Evolutionary conservation across 2,113 vertebrate genomes (phyloP).

Genomic region (Gila orcuttii): DNA sequence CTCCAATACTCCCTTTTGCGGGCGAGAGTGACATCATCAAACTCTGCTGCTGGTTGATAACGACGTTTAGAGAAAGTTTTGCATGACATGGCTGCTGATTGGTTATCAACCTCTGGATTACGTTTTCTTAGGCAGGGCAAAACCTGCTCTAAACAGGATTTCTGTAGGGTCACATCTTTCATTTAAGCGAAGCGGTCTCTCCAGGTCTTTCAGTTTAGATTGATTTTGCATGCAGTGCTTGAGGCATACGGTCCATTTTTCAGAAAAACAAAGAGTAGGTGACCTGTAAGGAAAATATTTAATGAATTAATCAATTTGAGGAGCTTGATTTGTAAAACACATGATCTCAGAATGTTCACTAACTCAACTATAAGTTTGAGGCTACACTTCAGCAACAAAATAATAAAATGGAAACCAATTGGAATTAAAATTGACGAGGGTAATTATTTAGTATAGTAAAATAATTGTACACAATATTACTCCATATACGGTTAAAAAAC

Average conservation of each 20-base stretch:
- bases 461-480: too few relatives aligned
- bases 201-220: constrained; percentile 1
- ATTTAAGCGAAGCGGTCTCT: constrained; percentile 19
- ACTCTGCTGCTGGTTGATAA: constrained; percentile 71
- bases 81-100: constrained; percentile 66
- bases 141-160: neutral
- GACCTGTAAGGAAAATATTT: neutral
- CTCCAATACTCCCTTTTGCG: constrained; percentile 81
- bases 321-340: neutral
- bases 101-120: constrained; percentile 7
- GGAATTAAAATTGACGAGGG: too few relatives aligned
- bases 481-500: too few relatives aligned
- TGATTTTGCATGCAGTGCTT: neutral
- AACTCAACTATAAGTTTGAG: neutral
- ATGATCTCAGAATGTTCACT: neutral
- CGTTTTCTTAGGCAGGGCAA: neutral
- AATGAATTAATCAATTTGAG: neutral
- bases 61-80: constrained; percentile 64
- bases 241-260: constrained; percentile 5
- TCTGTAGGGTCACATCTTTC: constrained; percentile 36
- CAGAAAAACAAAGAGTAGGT: neutral
- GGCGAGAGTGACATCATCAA: constrained; percentile 73
- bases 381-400: neutral
- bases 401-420: too few relatives aligned
- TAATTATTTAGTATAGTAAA: too few relatives aligned